Conservation (phyloP, 1,140 invertebrate species). For the Leptopilina boulardi region DNA sequence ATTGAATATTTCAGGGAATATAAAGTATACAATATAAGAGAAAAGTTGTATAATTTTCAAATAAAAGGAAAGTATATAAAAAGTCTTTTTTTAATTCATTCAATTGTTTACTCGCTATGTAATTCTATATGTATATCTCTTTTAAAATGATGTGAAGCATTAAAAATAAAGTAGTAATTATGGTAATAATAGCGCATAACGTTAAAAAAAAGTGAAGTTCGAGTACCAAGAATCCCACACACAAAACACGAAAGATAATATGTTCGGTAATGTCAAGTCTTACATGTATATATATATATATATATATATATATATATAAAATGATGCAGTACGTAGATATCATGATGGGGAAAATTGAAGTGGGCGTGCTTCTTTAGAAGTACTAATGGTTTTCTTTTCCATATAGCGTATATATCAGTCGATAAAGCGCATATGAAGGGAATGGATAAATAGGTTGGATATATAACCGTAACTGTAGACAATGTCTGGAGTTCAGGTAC, state of each 20-base stretch:
- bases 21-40: too few relatives aligned
- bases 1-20: too few relatives aligned
- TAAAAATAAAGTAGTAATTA: conserved; percentile 26
- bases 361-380: conserved; percentile 56
- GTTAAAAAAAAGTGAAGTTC: conserved; percentile 1
- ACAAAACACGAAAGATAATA: conserved; percentile 11
- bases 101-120: too few relatives aligned
- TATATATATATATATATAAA: too few relatives aligned
- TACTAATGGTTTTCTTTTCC: conserved; percentile 56
- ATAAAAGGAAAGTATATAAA: too few relatives aligned
- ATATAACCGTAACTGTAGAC: conserved; percentile 48
- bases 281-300: too few relatives aligned
- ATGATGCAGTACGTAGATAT: conserved; percentile 29
- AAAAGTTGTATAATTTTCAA: too few relatives aligned
- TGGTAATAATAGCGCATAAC: conserved; percentile 21
- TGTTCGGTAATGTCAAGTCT: conserved; percentile 2
- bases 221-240: conserved; percentile 7
- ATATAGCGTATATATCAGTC: conserved; percentile 40
- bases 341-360: conserved; percentile 53
- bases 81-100: too few relatives aligned
- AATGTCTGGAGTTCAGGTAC: conserved; percentile 49
- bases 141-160: background rate
- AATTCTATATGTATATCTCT: too few relatives aligned
- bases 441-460: conserved; percentile 47
- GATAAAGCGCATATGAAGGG: conserved; percentile 40